Base-by-base conservation (phyloP, 2,888 invertebrate species). In the Laothoe populi region DNA sequence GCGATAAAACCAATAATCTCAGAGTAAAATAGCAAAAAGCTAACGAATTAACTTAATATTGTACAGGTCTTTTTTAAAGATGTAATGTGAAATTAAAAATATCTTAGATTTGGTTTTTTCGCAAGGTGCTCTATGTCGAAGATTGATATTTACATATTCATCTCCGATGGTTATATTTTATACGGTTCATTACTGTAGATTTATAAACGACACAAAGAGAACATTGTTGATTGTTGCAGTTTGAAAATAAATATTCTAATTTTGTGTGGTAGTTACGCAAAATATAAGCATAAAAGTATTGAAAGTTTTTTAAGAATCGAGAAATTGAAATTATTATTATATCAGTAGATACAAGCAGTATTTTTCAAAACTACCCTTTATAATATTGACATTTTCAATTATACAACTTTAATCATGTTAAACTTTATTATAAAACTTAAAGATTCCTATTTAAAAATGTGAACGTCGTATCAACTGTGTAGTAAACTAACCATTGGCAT, bases 191-290 rank as follows among this genome's bases (percentile, higher is more conserved):
- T 13, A 58, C 42, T 64, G 66, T 77, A 74, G 74, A 75, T 79
- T 79, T 73, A 66, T 80, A 74, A 64, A 66, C 70, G 71, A 70
- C 73, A 66, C 74, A 69, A 71, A 66, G 66, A 69, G 64, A 70
- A 75, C 66, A 75, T 85, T 81, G 81, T 85, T 84, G 77, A 81
- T 84, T 83, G 86, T 86, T 87, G 76, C 79, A 79, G 75, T 81
- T 84, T 79, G 70, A 77, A 53, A 74, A 70, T 77, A 78, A 77
- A 79, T 79, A 78, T 76, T 81, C 83, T 82, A 79, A 81, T 81
- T 77, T 74, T 81, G 79, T 82, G 82, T 82, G 83, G 70, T 80
- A 77, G 74, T 78, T 76, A 70, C 78, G 75, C 70, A 74, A 73
- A 73, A 63, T 70, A 63, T 75, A 72, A 71, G 75, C 65, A 64